A percentile compares a stretch with the other conserved stretches of the same genome.
Evolutionary conservation across 2,888 invertebrate genomes (phyloP).

Genomic region (Julus scanicus): DNA sequence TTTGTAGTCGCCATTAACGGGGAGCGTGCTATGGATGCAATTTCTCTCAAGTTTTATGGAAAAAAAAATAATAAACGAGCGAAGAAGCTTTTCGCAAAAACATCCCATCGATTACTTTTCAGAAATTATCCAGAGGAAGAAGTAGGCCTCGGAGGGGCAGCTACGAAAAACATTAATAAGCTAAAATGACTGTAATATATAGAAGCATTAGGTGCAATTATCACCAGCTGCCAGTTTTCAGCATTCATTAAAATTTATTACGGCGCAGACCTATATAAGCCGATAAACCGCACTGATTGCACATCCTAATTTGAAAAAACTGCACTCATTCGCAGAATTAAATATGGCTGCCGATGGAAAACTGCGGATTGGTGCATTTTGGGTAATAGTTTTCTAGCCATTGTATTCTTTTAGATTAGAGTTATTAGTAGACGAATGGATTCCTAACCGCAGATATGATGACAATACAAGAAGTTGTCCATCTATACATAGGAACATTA

Average conservation of each 20-base stretch:
- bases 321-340: slow-evolving; percentile 14
- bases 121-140: background rate
- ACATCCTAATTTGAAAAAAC: slow-evolving; percentile 24
- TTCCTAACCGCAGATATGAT: too few species aligned
- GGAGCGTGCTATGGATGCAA: background rate
- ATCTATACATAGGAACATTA: too few species aligned
- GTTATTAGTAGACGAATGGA: too few species aligned
- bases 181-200: slow-evolving; percentile 7
- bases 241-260: slow-evolving; percentile 38
- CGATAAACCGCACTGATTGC: slow-evolving; percentile 6
- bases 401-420: too few species aligned
- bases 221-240: slow-evolving; percentile 30
- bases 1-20: slow-evolving; percentile 19
- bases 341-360: background rate
- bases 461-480: too few species aligned
- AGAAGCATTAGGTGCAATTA: slow-evolving; percentile 35
- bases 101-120: background rate
- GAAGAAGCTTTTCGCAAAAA: background rate
- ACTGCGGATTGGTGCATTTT: background rate
- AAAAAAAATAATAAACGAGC: background rate
- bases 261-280: background rate
- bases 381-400: background rate
- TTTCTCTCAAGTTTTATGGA: background rate
- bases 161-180: slow-evolving; percentile 15
- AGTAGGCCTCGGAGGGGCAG: background rate